A percentile compares a stretch with the other conserved stretches of the same genome.
Conservation (phyloP, 2,888 invertebrate species). For the Sipha maydis region DNA sequence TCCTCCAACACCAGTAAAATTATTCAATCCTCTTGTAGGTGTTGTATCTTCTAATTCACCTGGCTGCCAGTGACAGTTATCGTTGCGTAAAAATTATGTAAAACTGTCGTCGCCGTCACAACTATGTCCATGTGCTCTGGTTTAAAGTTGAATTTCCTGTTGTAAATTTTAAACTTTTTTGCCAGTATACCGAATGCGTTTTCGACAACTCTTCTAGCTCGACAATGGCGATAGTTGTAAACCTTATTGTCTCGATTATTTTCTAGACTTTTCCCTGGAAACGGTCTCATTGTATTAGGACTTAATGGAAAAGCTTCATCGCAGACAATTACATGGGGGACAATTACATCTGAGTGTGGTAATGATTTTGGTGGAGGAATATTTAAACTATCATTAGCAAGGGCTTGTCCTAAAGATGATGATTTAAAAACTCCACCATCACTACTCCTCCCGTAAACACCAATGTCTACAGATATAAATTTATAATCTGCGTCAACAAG, state of each 20-base stretch:
- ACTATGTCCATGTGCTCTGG: slow-evolving; percentile 62
- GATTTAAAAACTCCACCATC: slow-evolving; percentile 51
- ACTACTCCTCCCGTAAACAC: slow-evolving; percentile 54
- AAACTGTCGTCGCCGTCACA: slow-evolving; percentile 49
- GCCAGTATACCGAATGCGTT: slow-evolving; percentile 63
- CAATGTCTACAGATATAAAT: slow-evolving; percentile 59
- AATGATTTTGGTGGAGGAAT: slow-evolving; percentile 53
- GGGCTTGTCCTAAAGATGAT: slow-evolving; percentile 33
- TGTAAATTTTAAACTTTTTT: slow-evolving; percentile 62
- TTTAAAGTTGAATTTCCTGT: slow-evolving; percentile 61
- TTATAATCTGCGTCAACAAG: slow-evolving; percentile 61
- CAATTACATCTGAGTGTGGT: slow-evolving; percentile 25
- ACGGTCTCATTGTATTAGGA: slow-evolving; percentile 52
- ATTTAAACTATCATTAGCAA: slow-evolving; percentile 41
- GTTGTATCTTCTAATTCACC: slow-evolving; percentile 33
- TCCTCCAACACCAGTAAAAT: slow-evolving; percentile 40
- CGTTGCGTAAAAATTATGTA: slow-evolving; percentile 62
- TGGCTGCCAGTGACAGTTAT: slow-evolving; percentile 48
- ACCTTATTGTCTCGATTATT: slow-evolving; percentile 44
- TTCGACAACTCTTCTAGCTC: slow-evolving; percentile 61
- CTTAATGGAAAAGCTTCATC: slow-evolving; percentile 61
- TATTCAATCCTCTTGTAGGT: slow-evolving; percentile 20
- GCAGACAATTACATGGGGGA: slow-evolving; percentile 42
- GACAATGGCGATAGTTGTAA: slow-evolving; percentile 62
- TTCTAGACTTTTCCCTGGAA: slow-evolving; percentile 13